These are phyloP conservation scores for Cephalopterus ornatus DNA, from an alignment of 2,113 vertebrate genomes.

Conservation along the genomic window DNA sequence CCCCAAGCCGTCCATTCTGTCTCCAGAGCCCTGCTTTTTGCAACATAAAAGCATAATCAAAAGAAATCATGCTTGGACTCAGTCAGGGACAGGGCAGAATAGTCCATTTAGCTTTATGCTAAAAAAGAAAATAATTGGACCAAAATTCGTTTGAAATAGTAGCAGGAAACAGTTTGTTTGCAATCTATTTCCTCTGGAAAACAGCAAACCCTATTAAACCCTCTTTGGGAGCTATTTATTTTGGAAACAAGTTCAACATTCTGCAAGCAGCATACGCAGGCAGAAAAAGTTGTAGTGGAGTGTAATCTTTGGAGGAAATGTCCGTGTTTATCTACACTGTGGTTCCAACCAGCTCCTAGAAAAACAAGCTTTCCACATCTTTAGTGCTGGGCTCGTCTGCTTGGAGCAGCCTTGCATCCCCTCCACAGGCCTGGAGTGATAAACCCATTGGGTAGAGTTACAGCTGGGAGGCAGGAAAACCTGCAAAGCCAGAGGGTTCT, in stretches of 20 bases:
- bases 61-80: slow-evolving; percentile 76
- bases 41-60: slow-evolving; percentile 79
- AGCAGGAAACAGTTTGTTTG: slow-evolving; percentile 78
- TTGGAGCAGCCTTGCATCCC: background rate
- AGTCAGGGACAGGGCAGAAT: slow-evolving; percentile 73
- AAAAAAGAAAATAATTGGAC: slow-evolving; percentile 80
- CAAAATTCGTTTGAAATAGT: slow-evolving; percentile 77
- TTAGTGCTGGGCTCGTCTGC: background rate
- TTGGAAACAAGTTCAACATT: slow-evolving; percentile 72
- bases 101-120: slow-evolving; percentile 79
- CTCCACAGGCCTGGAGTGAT: background rate
- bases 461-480: background rate
- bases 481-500: background rate
- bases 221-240: slow-evolving; percentile 77
- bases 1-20: slow-evolving; percentile 73
- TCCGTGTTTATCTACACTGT: background rate
- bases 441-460: background rate
- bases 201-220: slow-evolving; percentile 71
- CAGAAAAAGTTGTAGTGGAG: background rate
- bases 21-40: slow-evolving; percentile 60
- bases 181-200: slow-evolving; percentile 76
- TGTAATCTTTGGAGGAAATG: slow-evolving; percentile 27
- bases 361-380: slow-evolving; percentile 21
- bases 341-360: slow-evolving; percentile 25
- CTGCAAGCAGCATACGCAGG: slow-evolving; percentile 20